Conservation (phyloP, 1,140 invertebrate species). For the Leptestheria dahalacensis region DNA sequence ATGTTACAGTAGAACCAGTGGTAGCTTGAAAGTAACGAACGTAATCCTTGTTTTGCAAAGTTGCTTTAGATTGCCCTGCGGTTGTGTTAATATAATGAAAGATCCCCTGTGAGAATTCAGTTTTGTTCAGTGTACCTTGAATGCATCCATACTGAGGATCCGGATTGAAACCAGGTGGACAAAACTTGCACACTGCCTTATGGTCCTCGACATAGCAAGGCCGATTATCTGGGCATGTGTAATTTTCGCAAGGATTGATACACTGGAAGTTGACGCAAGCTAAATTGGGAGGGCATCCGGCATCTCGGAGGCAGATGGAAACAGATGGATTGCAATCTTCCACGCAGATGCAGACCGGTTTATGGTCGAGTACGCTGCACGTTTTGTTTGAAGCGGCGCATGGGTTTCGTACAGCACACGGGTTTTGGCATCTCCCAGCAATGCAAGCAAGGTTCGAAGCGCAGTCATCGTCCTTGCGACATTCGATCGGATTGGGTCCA, state of each 20-base stretch:
- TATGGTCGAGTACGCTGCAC: constrained; percentile 70
- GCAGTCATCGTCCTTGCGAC: constrained; percentile 64
- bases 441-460: constrained; percentile 68
- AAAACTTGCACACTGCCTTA: constrained; percentile 84
- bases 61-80: no score
- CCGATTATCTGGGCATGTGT: constrained; percentile 57
- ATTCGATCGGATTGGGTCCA: constrained; percentile 42
- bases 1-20: no score
- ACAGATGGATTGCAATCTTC: constrained; percentile 69
- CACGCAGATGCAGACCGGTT: constrained; percentile 66
- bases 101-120: background rate
- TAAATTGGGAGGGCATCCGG: constrained; percentile 63
- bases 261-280: constrained; percentile 78
- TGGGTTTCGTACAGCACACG: constrained; percentile 43
- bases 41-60: background rate
- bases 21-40: no score
- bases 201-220: constrained; percentile 84
- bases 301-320: constrained; percentile 73
- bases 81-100: background rate
- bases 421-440: constrained; percentile 63
- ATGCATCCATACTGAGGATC: constrained; percentile 80
- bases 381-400: constrained; percentile 60
- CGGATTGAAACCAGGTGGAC: constrained; percentile 72
- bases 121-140: constrained; percentile 63
- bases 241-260: constrained; percentile 68